A percentile compares a stretch with the other conserved stretches of the same genome.
phyloP scores from a whole-genome alignment of 2,888 invertebrate species.

The Dione vanillae region DNA sequence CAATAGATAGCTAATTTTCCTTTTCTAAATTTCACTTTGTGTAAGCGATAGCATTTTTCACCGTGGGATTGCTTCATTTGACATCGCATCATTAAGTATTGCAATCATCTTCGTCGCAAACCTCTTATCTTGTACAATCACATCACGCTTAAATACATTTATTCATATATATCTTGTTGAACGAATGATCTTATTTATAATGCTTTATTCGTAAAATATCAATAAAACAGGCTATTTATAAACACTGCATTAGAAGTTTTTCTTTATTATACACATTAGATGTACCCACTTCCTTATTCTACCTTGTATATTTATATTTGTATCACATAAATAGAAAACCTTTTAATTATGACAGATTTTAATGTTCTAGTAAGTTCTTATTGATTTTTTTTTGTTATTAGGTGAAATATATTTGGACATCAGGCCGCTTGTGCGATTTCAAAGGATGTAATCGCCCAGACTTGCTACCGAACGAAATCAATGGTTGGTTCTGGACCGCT shows the following conservation, averaged over 20 bases:
- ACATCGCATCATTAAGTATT: conserved; percentile 10
- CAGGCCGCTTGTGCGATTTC: conserved; percentile 95
- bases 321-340: neutral
- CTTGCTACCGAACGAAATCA: conserved; percentile 90
- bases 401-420: conserved; percentile 96
- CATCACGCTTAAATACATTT: neutral
- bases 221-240: neutral
- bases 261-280: neutral
- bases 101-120: neutral
- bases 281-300: too few relatives aligned
- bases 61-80: conserved; percentile 32
- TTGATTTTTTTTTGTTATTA: conserved; percentile 56
- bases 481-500: conserved; percentile 97
- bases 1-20: conserved; percentile 46
- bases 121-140: neutral
- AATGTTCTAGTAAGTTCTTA: neutral
- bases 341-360: neutral
- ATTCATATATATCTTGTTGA: too few relatives aligned
- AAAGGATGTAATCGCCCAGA: conserved; percentile 94
- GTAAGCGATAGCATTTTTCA: conserved; percentile 38
- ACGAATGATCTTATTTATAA: neutral
- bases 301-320: neutral
- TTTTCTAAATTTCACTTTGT: conserved; percentile 46
- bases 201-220: neutral
- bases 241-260: neutral